Percentiles rank a stretch among this genome's conserved stretches.
Evolutionary conservation across 1,140 invertebrate genomes (phyloP).

Genomic region (Eurosta solidaginis): DNA sequence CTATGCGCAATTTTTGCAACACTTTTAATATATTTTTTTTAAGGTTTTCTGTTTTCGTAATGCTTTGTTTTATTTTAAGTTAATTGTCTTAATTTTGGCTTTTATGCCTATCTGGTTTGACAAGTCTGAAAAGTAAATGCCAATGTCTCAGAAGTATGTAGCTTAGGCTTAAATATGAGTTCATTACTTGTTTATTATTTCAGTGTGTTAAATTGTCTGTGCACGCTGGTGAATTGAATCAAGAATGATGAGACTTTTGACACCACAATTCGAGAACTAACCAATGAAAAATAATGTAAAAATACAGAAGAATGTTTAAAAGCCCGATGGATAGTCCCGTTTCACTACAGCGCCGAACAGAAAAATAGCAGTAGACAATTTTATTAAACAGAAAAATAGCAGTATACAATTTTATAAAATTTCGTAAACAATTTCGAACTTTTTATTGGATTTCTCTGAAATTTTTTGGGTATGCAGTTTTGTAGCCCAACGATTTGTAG

Average conservation of each 20-base stretch:
- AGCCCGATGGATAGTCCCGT: too few relatives aligned
- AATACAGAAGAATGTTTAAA: too few relatives aligned
- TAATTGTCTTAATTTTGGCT: slow-evolving; percentile 19
- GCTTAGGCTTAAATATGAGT: slow-evolving; percentile 30
- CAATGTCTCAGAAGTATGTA: slow-evolving; percentile 22
- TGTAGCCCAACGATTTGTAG: too few relatives aligned
- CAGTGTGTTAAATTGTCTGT: neutral
- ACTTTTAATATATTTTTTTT: neutral
- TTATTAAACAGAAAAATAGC: too few relatives aligned
- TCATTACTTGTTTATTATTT: slow-evolving; percentile 23
- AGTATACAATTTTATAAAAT: too few relatives aligned
- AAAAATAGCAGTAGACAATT: too few relatives aligned
- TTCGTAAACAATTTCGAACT: too few relatives aligned
- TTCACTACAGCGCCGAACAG: too few relatives aligned
- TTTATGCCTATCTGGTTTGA: neutral
- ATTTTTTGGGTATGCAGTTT: too few relatives aligned
- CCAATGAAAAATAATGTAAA: too few relatives aligned
- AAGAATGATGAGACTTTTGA: neutral
- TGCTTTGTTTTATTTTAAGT: neutral
- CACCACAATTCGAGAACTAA: too few relatives aligned
- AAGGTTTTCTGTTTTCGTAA: neutral
- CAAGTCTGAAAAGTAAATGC: slow-evolving; percentile 27
- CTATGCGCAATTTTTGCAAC: neutral
- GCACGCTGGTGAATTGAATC: neutral
- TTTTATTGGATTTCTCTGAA: too few relatives aligned